Conservation (phyloP, 2,797 vertebrate genomes). For the Saguinus oedipus region DNA sequence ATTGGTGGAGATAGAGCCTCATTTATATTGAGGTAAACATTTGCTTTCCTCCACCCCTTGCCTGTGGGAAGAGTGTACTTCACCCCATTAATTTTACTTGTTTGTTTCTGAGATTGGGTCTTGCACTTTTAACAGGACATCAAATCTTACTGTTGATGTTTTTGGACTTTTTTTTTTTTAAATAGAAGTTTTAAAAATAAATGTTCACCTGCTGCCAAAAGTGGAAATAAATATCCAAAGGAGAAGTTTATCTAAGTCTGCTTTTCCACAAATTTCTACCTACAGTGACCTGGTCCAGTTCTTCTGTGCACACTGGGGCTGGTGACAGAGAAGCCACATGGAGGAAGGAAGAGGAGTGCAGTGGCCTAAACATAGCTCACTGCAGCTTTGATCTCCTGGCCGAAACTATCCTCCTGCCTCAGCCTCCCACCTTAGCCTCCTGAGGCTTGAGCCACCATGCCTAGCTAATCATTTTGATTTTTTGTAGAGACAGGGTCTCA, state of each 20-base stretch:
- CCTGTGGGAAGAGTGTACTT: not conserved
- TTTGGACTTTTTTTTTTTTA: not conserved
- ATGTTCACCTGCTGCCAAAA: conserved; percentile 68
- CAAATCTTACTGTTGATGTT: not conserved
- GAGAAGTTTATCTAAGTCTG: conserved; percentile 53
- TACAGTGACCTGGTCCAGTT: not conserved
- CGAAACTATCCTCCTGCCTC: not conserved
- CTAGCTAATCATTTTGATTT: not conserved
- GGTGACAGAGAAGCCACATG: not conserved
- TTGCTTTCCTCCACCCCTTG: not conserved
- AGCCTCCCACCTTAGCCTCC: not conserved
- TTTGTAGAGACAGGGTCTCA: not conserved
- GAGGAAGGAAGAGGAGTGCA: not conserved
- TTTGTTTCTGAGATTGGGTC: not conserved
- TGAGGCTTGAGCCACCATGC: not conserved
- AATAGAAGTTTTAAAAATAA: conserved; percentile 53
- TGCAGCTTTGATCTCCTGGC: not conserved
- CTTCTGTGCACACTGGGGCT: not conserved
- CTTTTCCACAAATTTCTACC: conserved; percentile 45
- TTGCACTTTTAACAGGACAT: conserved; percentile 12
- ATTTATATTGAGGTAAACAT: not conserved
- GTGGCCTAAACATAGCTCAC: not conserved
- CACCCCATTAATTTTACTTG: not conserved
- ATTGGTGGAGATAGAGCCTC: not conserved
- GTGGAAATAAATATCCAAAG: conserved; percentile 77